Evolutionary conservation across 1,140 invertebrate genomes (phyloP).

Genomic region (Venturia canescens): DNA sequence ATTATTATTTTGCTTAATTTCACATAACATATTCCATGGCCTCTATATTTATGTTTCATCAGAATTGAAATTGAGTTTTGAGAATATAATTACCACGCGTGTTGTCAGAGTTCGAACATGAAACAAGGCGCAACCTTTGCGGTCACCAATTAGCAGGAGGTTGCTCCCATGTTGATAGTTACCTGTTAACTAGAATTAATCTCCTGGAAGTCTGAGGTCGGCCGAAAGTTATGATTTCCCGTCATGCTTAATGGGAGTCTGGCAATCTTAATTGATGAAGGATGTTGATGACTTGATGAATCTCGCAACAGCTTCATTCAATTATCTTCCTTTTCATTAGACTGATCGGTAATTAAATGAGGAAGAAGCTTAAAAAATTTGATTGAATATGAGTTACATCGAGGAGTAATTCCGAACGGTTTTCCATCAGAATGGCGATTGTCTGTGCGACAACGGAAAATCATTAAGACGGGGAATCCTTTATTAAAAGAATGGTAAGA

Average conservation of each 20-base stretch:
- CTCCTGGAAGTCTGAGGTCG: conserved; percentile 57
- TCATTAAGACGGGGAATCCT: conserved; percentile 51
- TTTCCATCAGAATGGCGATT: neutral
- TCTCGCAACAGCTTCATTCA: neutral
- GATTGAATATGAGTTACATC: neutral
- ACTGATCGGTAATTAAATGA: neutral
- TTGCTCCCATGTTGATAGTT: conserved; percentile 62
- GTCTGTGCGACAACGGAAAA: neutral
- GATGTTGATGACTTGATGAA: neutral
- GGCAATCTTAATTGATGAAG: conserved; percentile 16
- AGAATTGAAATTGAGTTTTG: conserved; percentile 60
- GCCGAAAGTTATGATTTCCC: conserved; percentile 58
- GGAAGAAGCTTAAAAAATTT: neutral
- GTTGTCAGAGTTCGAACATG: conserved; percentile 56
- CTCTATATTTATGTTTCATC: conserved; percentile 49
- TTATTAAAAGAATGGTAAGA: conserved; percentile 65
- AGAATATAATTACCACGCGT: conserved; percentile 64
- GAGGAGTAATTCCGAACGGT: neutral
- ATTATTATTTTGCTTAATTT: too few species aligned
- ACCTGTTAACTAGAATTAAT: conserved; percentile 64
- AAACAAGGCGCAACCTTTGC: conserved; percentile 49
- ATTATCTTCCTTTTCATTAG: neutral
- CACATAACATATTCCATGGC: too few species aligned
- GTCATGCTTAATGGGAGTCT: neutral
- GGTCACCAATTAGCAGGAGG: conserved; percentile 58